Evolutionary conservation across 1,140 invertebrate species (phyloP), one percentile per base, ranked within the genome.

Genomic region (Drosophila nebulosa): DNA sequence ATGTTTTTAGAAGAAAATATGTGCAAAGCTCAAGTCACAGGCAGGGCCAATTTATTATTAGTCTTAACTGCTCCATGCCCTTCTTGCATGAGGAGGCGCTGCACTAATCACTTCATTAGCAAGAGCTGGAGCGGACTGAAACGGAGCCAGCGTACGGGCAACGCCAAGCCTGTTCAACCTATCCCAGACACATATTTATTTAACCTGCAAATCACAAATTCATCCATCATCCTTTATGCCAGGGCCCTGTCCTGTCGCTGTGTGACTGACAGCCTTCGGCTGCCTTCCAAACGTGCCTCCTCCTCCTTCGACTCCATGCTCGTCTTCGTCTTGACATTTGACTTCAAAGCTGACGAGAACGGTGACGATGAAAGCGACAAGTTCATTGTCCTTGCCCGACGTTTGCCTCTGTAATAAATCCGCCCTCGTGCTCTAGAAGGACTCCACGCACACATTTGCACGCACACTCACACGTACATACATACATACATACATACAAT

Each of bases 31-130:
- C 39, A 57, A 55, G 72, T 74, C 78, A 42, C 58, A 58, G 66
- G 55, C 79, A 59, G 35, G 51, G 63, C 68, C 76, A 52, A 84
- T 85, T 84, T 84, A 83, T 83, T 68, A 78, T 59, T 46, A 16
- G 14, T 26, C 52, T 14, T 30, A 55, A 55, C 61, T 21, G 39
- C 39, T 36, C 60, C 57, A 16, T 32, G 21, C 10, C 27, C 36
- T 10, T 12, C 60, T 14, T 83, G 83, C 84, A 76, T 58, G 64
- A 61, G 69, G 52, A 89, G 83, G 84, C 83, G 78, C 89, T 88
- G 83, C 84, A 88, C 78, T 88, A 88, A 88, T 88, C 83, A 88
- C 83, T 88, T 88, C 84, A 88, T 88, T 88, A 88, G 84, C 83
- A 63, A 52, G 12, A 65, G 46, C 62, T 59, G 60, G 52, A 63